These are phyloP conservation scores for Microctenopoma stevenorrisi DNA, from an alignment of 2,797 vertebrate genomes.

Conservation along the genomic window DNA sequence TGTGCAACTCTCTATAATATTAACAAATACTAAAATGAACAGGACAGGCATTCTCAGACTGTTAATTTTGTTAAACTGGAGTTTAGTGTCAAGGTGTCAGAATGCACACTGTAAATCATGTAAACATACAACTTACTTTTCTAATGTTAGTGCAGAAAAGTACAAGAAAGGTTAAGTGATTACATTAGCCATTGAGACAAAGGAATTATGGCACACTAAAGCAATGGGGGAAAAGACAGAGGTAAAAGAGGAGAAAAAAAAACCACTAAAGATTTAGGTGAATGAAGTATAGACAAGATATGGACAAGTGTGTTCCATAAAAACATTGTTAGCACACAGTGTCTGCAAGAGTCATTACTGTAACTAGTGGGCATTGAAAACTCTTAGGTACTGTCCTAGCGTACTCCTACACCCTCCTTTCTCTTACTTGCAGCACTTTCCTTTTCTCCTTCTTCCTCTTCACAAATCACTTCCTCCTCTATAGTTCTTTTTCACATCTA, in stretches of 20 bases:
- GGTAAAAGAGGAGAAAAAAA: neutral
- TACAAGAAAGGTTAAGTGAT: slow-evolving; percentile 16
- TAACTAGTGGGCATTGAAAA: slow-evolving; percentile 37
- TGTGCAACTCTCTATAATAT: neutral
- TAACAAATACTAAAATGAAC: neutral
- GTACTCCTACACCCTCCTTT: slow-evolving; percentile 2
- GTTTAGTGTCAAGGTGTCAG: neutral
- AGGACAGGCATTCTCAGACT: slow-evolving; percentile 3
- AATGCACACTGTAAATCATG: slow-evolving; percentile 2
- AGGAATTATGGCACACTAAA: slow-evolving; percentile 18
- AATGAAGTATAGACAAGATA: slow-evolving; percentile 50
- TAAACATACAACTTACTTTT: slow-evolving; percentile 35
- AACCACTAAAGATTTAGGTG: slow-evolving; percentile 27
- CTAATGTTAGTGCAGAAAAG: slow-evolving; percentile 22
- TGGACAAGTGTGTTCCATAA: slow-evolving; percentile 63
- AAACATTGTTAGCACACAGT: slow-evolving; percentile 57
- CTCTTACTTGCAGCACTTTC: neutral
- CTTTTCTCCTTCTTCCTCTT: neutral
- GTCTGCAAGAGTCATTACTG: slow-evolving; percentile 63
- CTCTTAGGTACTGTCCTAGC: slow-evolving; percentile 24
- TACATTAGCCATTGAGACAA: neutral
- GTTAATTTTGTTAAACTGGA: neutral
- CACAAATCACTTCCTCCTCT: neutral
- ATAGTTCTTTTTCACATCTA: neutral
- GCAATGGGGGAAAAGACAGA: slow-evolving; percentile 10